Percentiles rank a stretch among this genome's conserved stretches.
phyloP scores from a whole-genome alignment of 2,113 vertebrate species.

The Sturnus vulgaris region DNA sequence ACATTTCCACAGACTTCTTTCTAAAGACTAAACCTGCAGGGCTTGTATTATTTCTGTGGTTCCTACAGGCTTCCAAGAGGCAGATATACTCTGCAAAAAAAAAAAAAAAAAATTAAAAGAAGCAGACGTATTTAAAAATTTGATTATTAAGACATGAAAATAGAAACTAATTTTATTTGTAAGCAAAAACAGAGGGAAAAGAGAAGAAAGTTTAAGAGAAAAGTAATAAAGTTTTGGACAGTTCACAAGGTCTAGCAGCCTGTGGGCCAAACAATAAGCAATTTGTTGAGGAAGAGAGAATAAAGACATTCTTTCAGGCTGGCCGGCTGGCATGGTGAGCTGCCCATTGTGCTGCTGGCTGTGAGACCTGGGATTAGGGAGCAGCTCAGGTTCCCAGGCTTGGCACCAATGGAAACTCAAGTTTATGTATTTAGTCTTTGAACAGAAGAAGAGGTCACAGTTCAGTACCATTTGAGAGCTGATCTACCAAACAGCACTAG shows the following conservation, averaged over 20 bases:
- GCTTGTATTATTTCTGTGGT: background rate
- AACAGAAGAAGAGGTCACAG: constrained; percentile 67
- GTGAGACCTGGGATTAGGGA: constrained; percentile 52
- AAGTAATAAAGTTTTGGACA: constrained; percentile 22
- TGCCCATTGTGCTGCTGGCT: constrained; percentile 55
- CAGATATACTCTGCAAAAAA: background rate
- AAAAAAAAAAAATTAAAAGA: background rate
- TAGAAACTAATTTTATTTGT: background rate
- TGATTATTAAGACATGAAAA: background rate
- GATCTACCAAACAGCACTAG: constrained; percentile 47
- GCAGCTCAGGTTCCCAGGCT: constrained; percentile 59
- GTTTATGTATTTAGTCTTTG: constrained; percentile 61
- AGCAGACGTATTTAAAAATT: background rate
- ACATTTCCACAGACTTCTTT: background rate
- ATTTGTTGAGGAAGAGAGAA: constrained; percentile 57
- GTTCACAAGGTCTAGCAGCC: constrained; percentile 38
- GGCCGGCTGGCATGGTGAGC: constrained; percentile 45
- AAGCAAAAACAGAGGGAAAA: background rate
- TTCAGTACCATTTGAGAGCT: constrained; percentile 60
- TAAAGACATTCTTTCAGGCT: constrained; percentile 59
- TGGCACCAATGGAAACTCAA: constrained; percentile 57
- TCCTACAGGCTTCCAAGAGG: background rate
- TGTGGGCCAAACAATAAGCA: constrained; percentile 47
- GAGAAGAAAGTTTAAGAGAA: background rate
- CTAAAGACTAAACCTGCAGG: background rate